Evolutionary conservation across 1,140 invertebrate genomes (phyloP), one percentile per base, ranked within the genome.

Genomic region (Pseudoatta argentina): DNA sequence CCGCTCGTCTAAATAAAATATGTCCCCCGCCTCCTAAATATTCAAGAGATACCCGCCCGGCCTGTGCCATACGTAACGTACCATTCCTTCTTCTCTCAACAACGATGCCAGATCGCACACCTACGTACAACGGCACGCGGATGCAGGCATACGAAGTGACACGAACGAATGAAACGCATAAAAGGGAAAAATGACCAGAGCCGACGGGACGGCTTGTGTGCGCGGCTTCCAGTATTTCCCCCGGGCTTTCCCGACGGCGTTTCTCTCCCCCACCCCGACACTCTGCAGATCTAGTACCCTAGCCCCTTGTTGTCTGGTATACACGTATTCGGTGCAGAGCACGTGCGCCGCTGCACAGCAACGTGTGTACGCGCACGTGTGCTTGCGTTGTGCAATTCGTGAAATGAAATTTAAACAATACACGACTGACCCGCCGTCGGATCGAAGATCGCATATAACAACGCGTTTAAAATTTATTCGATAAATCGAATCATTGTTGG

Each of bases 111-210:
- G 57, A 16, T 39, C 61, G 64, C 88, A 91, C 85, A 87, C 73
- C 59, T 48, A 81, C 51, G 51, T 79, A 67, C 64, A 87, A 57
- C 44, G 24, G 75, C 75, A 34, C 44, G 27, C 71, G 69, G 73
- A 24, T 87, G 86, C 85, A 87, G 82, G 88, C 87, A 85, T 79
- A 85, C 27, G 85, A 87, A 92, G 89, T 92, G 93, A 94, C 93
- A 86, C 90, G 91, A 94, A 94, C 93, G 92, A 93, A 94, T 93
- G 92, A 91, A 92, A 93, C 87, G 92, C 92, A 93, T 94, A 94
- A 94, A 94, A 92, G 90, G 93, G 93, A 94, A 94, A 94, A 94
- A 94, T 94, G 93, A 94, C 92, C 92, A 89, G 87, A 69, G 90
- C 76, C 93, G 64, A 64, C 85, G 92, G 91, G 91, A 91, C 89